Conservation (phyloP, 2,797 vertebrate species). For the Kryptopterus vitreolus region DNA sequence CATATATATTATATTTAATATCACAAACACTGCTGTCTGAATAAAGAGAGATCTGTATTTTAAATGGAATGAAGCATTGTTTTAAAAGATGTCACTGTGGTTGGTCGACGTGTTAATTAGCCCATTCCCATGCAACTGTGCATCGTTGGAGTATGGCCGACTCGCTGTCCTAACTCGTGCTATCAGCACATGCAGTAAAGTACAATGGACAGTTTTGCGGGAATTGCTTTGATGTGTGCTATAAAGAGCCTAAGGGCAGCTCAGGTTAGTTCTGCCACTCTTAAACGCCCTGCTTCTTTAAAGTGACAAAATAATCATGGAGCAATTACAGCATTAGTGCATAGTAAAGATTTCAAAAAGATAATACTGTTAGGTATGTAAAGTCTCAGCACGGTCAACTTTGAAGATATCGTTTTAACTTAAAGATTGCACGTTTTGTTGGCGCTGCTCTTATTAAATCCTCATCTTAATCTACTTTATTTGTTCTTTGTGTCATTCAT, state of each 20-base stretch:
- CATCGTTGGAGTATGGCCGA: background rate
- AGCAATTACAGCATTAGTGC: conserved; percentile 66
- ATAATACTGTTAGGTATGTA: conserved; percentile 61
- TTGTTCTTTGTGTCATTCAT: background rate
- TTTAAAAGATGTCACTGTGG: conserved; percentile 9
- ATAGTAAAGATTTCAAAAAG: conserved; percentile 64
- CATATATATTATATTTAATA: too few species aligned
- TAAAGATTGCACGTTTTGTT: conserved; percentile 11
- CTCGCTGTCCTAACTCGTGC: conserved; percentile 7
- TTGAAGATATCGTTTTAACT: conserved; percentile 59
- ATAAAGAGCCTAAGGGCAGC: conserved; percentile 44
- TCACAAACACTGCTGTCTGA: too few species aligned
- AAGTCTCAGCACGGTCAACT: conserved; percentile 53
- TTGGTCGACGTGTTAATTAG: conserved; percentile 3
- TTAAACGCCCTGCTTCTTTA: conserved; percentile 61
- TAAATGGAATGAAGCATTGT: background rate
- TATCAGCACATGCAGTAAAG: conserved; percentile 24
- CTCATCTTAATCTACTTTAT: background rate
- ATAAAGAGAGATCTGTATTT: background rate
- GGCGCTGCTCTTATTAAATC: background rate
- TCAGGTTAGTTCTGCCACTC: conserved; percentile 47
- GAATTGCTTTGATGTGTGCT: conserved; percentile 51
- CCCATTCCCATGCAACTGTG: background rate
- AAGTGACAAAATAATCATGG: conserved; percentile 69
- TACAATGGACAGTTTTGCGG: conserved; percentile 17